Conservation (phyloP, 2,888 invertebrate species). For the Drosophila paucipuncta region DNA sequence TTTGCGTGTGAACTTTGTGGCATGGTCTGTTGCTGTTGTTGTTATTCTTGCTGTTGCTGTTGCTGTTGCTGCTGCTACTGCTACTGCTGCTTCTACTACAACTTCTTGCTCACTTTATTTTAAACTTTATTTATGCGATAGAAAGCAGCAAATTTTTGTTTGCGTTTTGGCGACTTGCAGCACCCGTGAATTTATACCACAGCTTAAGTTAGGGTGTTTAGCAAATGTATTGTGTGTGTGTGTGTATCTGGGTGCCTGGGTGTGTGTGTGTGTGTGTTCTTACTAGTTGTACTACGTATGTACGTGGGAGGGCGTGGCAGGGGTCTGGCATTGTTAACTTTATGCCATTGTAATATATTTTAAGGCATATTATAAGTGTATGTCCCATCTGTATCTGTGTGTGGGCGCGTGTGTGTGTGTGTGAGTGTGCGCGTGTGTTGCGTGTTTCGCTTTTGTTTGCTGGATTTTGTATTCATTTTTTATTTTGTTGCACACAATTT, state of each 20-base stretch:
- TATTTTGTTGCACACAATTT: conserved; percentile 52
- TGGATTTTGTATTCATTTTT: conserved; percentile 42
- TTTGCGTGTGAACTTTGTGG: conserved; percentile 75
- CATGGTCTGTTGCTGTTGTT: conserved; percentile 24
- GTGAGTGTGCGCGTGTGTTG: conserved; percentile 22
- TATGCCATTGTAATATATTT: conserved; percentile 72
- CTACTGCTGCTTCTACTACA: conserved; percentile 19
- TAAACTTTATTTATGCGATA: conserved; percentile 78
- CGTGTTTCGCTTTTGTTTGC: conserved; percentile 11
- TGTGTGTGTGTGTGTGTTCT: not conserved
- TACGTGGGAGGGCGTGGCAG: conserved; percentile 1
- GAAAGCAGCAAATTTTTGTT: conserved; percentile 76
- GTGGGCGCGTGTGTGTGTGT: conserved; percentile 15
- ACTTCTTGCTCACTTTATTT: conserved; percentile 74
- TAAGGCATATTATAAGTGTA: conserved; percentile 59
- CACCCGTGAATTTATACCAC: conserved; percentile 55
- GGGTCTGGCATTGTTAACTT: conserved; percentile 61
- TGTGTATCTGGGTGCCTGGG: not conserved
- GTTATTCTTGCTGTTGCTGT: conserved; percentile 4
- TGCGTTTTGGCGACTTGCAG: conserved; percentile 67
- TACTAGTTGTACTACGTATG: conserved; percentile 2
- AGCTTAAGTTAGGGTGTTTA: conserved; percentile 32
- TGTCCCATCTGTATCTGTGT: conserved; percentile 11
- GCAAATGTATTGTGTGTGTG: not conserved
- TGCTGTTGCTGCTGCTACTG: conserved; percentile 4